phyloP scores from a whole-genome alignment of 2,113 vertebrate genomes.

The Cryptotis parvus region DNA sequence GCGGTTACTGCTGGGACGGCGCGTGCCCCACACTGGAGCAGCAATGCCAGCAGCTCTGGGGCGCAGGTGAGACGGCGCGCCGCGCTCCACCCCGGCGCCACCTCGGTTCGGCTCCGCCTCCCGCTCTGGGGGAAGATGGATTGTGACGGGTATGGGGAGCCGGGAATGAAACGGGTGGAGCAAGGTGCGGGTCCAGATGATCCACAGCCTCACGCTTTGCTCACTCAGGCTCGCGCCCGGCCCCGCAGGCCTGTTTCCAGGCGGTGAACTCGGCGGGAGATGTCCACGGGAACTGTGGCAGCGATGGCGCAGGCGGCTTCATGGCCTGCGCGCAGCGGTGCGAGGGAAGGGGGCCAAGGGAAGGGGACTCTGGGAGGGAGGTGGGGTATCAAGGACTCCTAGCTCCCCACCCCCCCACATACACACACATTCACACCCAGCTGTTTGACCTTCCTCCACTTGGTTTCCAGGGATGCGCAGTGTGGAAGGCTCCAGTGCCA shows the following conservation, averaged over 20 bases:
- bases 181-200: background rate
- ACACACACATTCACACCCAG: no score
- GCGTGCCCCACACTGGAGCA: slow-evolving; percentile 95
- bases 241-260: slow-evolving; percentile 93
- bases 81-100: accelerated
- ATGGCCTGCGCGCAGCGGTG: slow-evolving; percentile 92
- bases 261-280: slow-evolving; percentile 94
- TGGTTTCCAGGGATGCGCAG: slow-evolving; percentile 91
- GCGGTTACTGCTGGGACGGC: slow-evolving; percentile 94
- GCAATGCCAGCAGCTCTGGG: slow-evolving; percentile 96
- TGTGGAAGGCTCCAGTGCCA: slow-evolving; percentile 98
- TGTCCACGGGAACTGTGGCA: slow-evolving; percentile 94
- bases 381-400: background rate
- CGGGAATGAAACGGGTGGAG: accelerated
- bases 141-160: no score
- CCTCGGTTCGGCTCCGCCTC: background rate
- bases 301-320: slow-evolving; percentile 89
- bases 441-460: background rate
- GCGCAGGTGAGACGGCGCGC: slow-evolving; percentile 90
- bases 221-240: slow-evolving; percentile 91
- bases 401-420: no score
- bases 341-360: background rate
- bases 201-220: background rate
- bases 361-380: background rate
- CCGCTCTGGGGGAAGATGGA: no score